Conservation (phyloP, 1,140 invertebrate species). For the Mercenaria mercenaria region DNA sequence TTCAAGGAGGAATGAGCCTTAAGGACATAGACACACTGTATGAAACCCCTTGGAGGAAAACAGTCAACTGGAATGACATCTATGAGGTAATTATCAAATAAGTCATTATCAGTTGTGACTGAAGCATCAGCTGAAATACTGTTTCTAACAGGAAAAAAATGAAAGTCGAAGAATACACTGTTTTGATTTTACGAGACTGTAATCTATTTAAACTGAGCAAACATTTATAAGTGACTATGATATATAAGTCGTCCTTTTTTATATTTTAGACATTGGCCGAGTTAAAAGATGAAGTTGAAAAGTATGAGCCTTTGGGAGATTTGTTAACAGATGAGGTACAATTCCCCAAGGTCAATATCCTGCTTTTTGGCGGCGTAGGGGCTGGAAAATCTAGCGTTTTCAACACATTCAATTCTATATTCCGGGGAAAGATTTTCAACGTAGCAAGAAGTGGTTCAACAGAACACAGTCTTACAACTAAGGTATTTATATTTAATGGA, state of each 20-base stretch:
- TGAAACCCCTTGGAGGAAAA: constrained; percentile 30
- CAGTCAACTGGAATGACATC: constrained; percentile 1
- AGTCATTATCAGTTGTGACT: neutral
- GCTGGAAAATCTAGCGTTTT: constrained; percentile 69
- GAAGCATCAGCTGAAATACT: neutral
- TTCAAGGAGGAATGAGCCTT: too few relatives aligned
- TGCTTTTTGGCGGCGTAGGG: constrained; percentile 64
- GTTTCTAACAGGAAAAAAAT: neutral
- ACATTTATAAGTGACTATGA: neutral
- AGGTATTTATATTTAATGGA: too few relatives aligned
- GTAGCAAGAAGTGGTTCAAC: constrained; percentile 55
- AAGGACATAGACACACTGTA: neutral
- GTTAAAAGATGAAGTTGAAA: constrained; percentile 42
- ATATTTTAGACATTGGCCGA: neutral
- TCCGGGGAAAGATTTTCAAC: constrained; percentile 53
- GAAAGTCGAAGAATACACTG: neutral
- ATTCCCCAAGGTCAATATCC: constrained; percentile 45
- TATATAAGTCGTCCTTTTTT: neutral
- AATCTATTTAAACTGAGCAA: neutral
- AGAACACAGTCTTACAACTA: constrained; percentile 67
- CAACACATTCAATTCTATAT: constrained; percentile 67
- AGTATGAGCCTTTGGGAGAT: constrained; percentile 51
- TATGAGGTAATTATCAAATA: neutral
- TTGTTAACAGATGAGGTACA: neutral
- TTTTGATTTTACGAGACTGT: neutral